Base-by-base conservation (phyloP, 2,888 invertebrate species). In the Cryptophagus acutangulus region DNA sequence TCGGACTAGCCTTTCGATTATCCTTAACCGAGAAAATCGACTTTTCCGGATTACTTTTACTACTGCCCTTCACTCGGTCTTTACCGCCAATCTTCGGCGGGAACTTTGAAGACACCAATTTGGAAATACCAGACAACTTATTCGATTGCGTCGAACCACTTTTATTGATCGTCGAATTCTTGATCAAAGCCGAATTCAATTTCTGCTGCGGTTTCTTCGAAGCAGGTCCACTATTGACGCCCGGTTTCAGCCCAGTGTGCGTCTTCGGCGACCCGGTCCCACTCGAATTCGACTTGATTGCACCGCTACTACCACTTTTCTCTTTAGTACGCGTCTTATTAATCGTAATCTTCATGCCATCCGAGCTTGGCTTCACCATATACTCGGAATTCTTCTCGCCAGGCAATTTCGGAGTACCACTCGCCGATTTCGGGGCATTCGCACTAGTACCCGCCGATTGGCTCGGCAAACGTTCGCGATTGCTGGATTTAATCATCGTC, bases 271-370 rank as follows among this genome's bases (percentile, higher is more conserved):
- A 82, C n/a, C 81, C 81, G 42, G 81, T 76, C 41, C 26, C 16
- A 34, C 37, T 33, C 8, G 44, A 53, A 15, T 20, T 29, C 3
- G 31, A 35, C 5, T 39, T 38, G 25, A 41, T 45, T 30, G 20
- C 28, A 15, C 30, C 43, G 41, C 45, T 42, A 38, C 71, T 70
- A 25, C 67, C 66, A 13, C 78, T 78, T 0, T 77, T 77, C 41
- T 86, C 85, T 61, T 86, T 84, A 14, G 81, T 78, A 57, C 84
- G 76, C 1, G 91, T 89, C 71, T 92, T 92, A 60, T 91, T 92
- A 16, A 92, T 90, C 2, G 90, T 93, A 38, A 93, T 79, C 67
- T 92, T 93, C 72, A 93, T 87, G 2, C 90, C 90, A 55, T 90
- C 90, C 10, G 82, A 82, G 61, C 89, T 88, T 12, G 86, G 85